phyloP scores from a whole-genome alignment of 2,797 vertebrate species.

The Liparis tanakae region DNA sequence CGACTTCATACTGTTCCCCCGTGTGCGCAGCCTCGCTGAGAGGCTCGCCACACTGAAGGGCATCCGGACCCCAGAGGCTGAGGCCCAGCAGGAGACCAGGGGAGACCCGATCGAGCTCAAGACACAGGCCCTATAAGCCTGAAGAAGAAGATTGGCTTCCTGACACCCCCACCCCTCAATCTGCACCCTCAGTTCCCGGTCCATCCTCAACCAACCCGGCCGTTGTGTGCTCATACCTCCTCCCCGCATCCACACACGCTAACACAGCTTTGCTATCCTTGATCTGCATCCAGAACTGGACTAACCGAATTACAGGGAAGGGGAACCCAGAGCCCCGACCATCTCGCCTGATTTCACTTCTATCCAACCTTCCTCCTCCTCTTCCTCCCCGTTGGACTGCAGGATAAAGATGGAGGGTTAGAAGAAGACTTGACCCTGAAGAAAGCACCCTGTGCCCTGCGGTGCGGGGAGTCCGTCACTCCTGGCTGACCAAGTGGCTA shows the following conservation, averaged over 20 bases:
- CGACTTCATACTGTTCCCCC: slow-evolving; percentile 93
- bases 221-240: slow-evolving; percentile 66
- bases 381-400: slow-evolving; percentile 57
- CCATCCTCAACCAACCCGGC: slow-evolving; percentile 58
- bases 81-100: slow-evolving; percentile 85
- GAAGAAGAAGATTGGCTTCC: slow-evolving; percentile 65
- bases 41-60: slow-evolving; percentile 92
- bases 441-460: slow-evolving; percentile 63
- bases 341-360: slow-evolving; percentile 39
- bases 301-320: slow-evolving; percentile 51
- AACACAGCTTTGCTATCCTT: slow-evolving; percentile 48
- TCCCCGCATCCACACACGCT: slow-evolving; percentile 40
- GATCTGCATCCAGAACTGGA: slow-evolving; percentile 63
- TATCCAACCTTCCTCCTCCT: slow-evolving; percentile 32
- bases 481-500: slow-evolving; percentile 70
- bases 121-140: slow-evolving; percentile 89
- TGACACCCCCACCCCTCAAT: slow-evolving; percentile 49
- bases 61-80: slow-evolving; percentile 79
- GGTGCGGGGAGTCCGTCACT: slow-evolving; percentile 61
- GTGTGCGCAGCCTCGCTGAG: slow-evolving; percentile 89
- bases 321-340: slow-evolving; percentile 56
- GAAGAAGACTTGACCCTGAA: slow-evolving; percentile 76
- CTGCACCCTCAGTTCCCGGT: slow-evolving; percentile 56
- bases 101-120: slow-evolving; percentile 92
- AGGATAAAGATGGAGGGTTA: slow-evolving; percentile 76